Evolutionary conservation across 2,113 vertebrate genomes (phyloP).

Genomic region (Sinocyclocheilus maitianheensis): DNA sequence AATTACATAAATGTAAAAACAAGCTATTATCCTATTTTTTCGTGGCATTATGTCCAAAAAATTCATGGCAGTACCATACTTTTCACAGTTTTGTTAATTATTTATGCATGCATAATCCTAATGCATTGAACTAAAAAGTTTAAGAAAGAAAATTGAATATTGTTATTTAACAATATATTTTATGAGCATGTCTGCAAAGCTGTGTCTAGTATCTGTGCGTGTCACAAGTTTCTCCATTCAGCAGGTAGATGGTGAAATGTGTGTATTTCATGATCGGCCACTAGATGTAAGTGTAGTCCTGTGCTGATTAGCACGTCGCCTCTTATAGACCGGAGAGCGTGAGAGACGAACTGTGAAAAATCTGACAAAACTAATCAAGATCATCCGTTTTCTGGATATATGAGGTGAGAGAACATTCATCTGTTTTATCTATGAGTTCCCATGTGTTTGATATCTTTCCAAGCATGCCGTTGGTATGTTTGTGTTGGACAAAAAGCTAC

Average conservation of each 20-base stretch:
- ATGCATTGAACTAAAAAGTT: background rate
- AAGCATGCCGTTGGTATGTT: background rate
- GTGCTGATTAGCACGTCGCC: background rate
- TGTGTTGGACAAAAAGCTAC: background rate
- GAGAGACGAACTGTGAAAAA: background rate
- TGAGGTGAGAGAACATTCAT: background rate
- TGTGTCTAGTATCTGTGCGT: background rate
- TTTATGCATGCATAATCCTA: no score
- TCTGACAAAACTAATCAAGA: background rate
- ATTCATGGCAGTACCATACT: no score
- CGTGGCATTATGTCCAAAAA: no score
- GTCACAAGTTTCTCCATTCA: background rate
- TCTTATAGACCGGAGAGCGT: background rate
- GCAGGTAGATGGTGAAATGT: background rate
- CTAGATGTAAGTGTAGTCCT: constrained; percentile 50
- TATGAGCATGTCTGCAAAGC: background rate
- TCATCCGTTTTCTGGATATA: background rate
- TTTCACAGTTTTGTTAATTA: background rate
- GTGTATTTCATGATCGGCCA: background rate
- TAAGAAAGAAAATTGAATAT: background rate
- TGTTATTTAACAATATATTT: background rate
- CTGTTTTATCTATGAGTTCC: background rate
- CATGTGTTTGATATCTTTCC: background rate
- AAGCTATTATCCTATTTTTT: no score
- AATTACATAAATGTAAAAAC: no score